A percentile compares a stretch with the other conserved stretches of the same genome.
Conservation (phyloP, 2,888 invertebrate species). For the Serrognathus titanus region DNA sequence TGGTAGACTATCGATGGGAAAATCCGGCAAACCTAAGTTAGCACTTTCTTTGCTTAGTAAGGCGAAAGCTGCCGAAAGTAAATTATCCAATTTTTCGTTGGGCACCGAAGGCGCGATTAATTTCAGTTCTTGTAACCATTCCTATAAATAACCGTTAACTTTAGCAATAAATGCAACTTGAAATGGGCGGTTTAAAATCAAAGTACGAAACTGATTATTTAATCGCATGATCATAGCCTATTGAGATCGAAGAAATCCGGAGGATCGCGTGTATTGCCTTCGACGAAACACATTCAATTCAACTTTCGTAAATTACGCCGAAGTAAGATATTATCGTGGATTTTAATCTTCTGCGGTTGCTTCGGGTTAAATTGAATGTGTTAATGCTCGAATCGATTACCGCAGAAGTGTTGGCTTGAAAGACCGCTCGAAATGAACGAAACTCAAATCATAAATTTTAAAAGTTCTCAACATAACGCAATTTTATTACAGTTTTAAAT, state of each 20-base stretch:
- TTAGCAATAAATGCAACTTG: too few species aligned
- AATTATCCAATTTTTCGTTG: slow-evolving; percentile 56
- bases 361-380: slow-evolving; percentile 14
- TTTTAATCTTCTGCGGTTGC: slow-evolving; percentile 5
- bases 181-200: too few species aligned
- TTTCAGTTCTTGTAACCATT: slow-evolving; percentile 54
- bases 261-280: too few species aligned
- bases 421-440: too few species aligned
- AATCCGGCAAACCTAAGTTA: slow-evolving; percentile 77
- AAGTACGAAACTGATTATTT: too few species aligned
- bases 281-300: too few species aligned
- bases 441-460: too few species aligned
- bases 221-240: background rate
- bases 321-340: slow-evolving; percentile 9
- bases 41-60: slow-evolving; percentile 72
- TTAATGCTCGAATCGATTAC: too few species aligned
- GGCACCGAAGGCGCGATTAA: slow-evolving; percentile 54
- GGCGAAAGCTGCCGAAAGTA: slow-evolving; percentile 76
- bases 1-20: slow-evolving; percentile 79
- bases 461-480: too few species aligned
- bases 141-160: slow-evolving; percentile 46
- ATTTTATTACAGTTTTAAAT: too few species aligned
- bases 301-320: slow-evolving; percentile 4
- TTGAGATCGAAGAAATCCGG: background rate
- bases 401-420: too few species aligned